Evolutionary conservation across 2,113 vertebrate genomes (phyloP), one percentile per base, ranked within the genome.

Genomic region (Kryptolebias marmoratus): DNA sequence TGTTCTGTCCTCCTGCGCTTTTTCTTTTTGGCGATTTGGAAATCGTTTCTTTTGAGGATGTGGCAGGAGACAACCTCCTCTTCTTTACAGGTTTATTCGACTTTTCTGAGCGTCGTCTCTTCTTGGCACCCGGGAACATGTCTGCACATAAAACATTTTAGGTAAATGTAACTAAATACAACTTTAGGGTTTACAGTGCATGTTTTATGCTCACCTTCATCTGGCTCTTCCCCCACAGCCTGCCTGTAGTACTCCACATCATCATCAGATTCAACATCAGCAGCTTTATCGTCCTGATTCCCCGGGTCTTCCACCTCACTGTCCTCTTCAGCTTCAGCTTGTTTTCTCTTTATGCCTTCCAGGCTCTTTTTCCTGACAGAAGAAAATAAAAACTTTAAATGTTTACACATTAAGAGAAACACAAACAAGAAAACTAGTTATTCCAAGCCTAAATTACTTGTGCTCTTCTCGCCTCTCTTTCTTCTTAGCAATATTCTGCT

Each of bases 211-310:
- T 42, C 57, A 97, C 97, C 96, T 89, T 94, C 92, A 0, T 97
- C 96, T 0, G 97, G 97, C 30, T 97, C 96, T 81, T 94, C 64
- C 53, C 96, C 97, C 4, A 97, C 95, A 4, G 95, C 95, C 86
- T 96, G 94, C 55, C 96, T 93, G 83, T 96, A 98, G 80, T 97
- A 97, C 44, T 98, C 96, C 0, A 89, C 93, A 10, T 97, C 96
- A 0, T 96, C 95, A 1, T 96, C 96, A 0, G 96, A 94, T 0
- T 94, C 94, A 0, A 87, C 81, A 0, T 39, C 71, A 0, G 53
- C 80, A 1, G 50, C n/a, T 6, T 71, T 57, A 11, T 75, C 87
- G 1, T 89, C 92, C 22, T 91, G 87, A 1, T 56, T 66, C 0
- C 97, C 96, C 0, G 96, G 96, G 77, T 97, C 96, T 87, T 97